Percentiles rank a stretch among this genome's conserved stretches.
Conservation (phyloP, 2,797 vertebrate genomes). For the Lutra lutra region DNA sequence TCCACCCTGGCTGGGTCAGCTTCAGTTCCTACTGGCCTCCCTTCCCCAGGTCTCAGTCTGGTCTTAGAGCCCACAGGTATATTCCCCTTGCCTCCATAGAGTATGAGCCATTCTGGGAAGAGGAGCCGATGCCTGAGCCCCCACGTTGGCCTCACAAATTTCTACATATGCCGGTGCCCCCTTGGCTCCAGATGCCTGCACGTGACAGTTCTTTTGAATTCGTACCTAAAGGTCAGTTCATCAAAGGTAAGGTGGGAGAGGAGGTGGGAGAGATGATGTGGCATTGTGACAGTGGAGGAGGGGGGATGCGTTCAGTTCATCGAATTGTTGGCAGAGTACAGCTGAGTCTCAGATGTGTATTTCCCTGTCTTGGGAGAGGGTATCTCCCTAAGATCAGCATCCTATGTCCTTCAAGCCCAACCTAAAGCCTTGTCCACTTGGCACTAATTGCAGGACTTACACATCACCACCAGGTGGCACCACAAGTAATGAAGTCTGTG, state of each 20-base stretch:
- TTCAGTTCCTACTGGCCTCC: not conserved
- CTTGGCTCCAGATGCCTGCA: not conserved
- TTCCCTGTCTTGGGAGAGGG: not conserved
- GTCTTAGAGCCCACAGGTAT: not conserved
- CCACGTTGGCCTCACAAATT: not conserved
- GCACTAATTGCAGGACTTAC: not conserved
- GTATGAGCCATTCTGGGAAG: slow-evolving; percentile 55
- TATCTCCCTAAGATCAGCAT: not conserved
- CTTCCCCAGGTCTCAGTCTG: not conserved
- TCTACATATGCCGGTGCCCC: not conserved
- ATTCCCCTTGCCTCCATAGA: slow-evolving; percentile 41
- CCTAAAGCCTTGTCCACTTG: not conserved
- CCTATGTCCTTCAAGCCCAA: not conserved
- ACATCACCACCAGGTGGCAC: slow-evolving; percentile 56
- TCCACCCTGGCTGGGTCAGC: not conserved
- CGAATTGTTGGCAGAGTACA: not conserved
- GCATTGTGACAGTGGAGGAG: not conserved
- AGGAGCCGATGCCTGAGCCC: not conserved
- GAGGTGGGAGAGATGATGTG: not conserved
- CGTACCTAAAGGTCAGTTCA: slow-evolving; percentile 66
- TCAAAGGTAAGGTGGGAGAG: not conserved
- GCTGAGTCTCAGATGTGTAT: not conserved
- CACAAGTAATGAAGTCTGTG: not conserved
- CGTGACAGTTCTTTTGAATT: not conserved
- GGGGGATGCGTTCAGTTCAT: not conserved